Conservation (phyloP, 2,797 vertebrate species). For the Aratinga solstitialis region DNA sequence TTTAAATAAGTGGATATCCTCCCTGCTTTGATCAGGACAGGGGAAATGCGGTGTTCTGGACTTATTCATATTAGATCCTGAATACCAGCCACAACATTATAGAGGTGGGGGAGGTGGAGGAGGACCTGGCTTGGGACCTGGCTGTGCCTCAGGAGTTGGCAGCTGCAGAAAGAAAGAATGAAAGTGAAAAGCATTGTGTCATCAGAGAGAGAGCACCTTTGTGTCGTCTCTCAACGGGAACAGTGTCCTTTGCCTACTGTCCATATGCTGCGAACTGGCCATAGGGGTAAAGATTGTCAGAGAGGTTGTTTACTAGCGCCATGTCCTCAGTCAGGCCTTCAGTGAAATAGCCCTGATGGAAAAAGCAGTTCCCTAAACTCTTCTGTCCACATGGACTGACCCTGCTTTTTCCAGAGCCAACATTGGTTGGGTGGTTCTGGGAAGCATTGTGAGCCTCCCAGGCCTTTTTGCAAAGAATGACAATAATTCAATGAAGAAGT, state of each 20-base stretch:
- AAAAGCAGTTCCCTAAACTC: not conserved
- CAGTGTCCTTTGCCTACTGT: not conserved
- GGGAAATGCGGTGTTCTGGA: not conserved
- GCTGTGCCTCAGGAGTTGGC: not conserved
- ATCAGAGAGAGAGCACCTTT: not conserved
- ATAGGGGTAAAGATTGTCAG: not conserved
- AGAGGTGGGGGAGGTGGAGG: not conserved
- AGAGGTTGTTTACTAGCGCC: not conserved
- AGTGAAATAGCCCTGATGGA: not conserved
- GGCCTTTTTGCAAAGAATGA: not conserved
- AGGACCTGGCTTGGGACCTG: not conserved
- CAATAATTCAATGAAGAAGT: not conserved
- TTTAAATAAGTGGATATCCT: not conserved
- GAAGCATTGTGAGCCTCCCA: not conserved
- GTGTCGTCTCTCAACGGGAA: not conserved
- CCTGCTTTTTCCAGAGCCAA: not conserved
- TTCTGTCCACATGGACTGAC: not conserved
- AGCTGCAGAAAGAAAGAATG: not conserved
- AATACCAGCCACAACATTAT: not conserved
- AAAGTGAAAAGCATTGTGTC: not conserved
- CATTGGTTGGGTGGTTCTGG: accelerated
- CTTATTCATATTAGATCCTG: too few species aligned
- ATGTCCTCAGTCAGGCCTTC: not conserved
- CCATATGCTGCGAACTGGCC: not conserved
- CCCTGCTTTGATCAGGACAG: not conserved